These are phyloP conservation scores for Chamaea fasciata DNA, from an alignment of 2,113 vertebrate species.

Conservation along the genomic window DNA sequence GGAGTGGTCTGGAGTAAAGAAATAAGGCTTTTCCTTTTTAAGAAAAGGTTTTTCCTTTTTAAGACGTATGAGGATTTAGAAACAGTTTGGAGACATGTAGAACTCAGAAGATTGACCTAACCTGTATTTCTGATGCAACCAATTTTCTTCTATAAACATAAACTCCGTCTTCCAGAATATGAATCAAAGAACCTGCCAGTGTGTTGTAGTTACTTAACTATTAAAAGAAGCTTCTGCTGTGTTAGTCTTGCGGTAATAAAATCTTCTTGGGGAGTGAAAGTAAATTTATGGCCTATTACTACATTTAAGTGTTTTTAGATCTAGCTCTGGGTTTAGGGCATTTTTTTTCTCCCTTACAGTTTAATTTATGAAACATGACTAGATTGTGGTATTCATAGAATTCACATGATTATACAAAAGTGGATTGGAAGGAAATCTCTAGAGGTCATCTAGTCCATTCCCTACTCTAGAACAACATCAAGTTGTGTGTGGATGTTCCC, in stretches of 20 bases:
- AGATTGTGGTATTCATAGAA: not conserved
- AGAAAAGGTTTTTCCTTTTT: not conserved
- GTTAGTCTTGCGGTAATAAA: conserved; percentile 9
- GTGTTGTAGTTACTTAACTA: not conserved
- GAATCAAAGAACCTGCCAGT: conserved; percentile 11
- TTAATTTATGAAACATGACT: not conserved
- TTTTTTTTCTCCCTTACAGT: not conserved
- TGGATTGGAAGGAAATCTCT: not conserved
- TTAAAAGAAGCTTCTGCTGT: not conserved
- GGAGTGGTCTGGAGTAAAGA: not conserved
- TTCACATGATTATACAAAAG: not conserved
- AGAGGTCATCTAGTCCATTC: not conserved
- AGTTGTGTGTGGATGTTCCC: rapidly evolving
- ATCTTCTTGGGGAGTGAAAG: not conserved
- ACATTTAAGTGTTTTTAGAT: not conserved
- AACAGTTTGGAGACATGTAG: not conserved
- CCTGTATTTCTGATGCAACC: not conserved
- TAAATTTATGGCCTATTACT: conserved; percentile 28
- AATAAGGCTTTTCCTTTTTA: not conserved
- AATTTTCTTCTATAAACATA: not conserved
- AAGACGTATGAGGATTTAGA: not conserved
- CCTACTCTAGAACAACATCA: not conserved
- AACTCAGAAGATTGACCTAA: not conserved
- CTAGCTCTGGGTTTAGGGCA: not conserved
- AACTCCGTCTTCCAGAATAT: not conserved